Base-by-base conservation (phyloP, 2,113 vertebrate species). In the Mohoua ochrocephala region DNA sequence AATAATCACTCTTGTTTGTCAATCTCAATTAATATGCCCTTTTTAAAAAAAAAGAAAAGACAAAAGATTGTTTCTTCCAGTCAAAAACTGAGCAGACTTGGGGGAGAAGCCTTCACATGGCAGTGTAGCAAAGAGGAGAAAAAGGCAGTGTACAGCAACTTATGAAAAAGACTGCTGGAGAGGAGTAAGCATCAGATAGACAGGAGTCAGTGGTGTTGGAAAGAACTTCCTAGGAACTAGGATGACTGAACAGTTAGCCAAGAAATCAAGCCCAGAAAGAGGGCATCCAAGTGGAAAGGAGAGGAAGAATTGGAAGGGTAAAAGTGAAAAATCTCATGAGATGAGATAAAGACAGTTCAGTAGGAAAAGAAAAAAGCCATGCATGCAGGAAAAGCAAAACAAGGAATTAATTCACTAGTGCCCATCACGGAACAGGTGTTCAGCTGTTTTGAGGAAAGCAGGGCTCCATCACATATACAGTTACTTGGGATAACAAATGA, bases 381-480 rank as follows among this genome's bases (percentile, higher is more conserved):
- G 1, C 3, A 18, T 3, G 2, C 15, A 70, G 54, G 39, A 27
- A 75, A 65, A 76, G 10, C 5, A 50, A 87, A 65, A 20, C 4
- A 64, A 42, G 4, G 8, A 47, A 26, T 41, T 27, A 0, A 9
- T 65, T 84, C 23, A 10, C 3, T 52, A 3, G 6, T 35, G 61
- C 11, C 16, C 27, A 12, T 15, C 4, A 7, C 7, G n/a, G 30
- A 24, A 23, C 15, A 54, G 11, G 16, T 23, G 10, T n/a, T 77
- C 64, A 24, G 17, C 11, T 30, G 0, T 37, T 42, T 37, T 27
- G 20, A 53, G 23, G 27, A 39, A 59, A 35, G 5, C 12, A 42
- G 20, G 15, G 6, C 7, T 49, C 11, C 41, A 15, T 69, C 24
- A 33, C 4, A 3, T 12, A 2, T 5, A 1, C 23, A 47, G 15